Conservation (phyloP, 2,888 invertebrate genomes). For the Embidobia sp. region DNA sequence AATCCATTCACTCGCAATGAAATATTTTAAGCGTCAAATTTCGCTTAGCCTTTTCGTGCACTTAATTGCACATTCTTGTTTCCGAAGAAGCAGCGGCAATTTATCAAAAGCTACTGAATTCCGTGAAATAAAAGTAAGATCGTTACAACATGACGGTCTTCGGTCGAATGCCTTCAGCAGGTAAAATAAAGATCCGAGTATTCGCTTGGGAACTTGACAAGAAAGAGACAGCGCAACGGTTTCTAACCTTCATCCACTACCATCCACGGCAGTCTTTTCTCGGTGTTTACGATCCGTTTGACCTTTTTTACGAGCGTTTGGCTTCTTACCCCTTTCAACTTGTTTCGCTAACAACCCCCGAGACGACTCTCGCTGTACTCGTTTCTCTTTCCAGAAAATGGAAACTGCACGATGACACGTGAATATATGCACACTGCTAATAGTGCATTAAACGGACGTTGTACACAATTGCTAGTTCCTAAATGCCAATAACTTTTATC, state of each 20-base stretch:
- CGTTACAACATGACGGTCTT: slow-evolving; percentile 12
- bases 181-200: slow-evolving; percentile 50
- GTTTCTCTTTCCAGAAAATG: slow-evolving; percentile 51
- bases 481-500: no score
- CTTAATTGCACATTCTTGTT: slow-evolving; percentile 23
- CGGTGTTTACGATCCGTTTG: slow-evolving; percentile 76
- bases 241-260: slow-evolving; percentile 70
- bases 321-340: slow-evolving; percentile 75
- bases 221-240: slow-evolving; percentile 62
- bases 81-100: background rate
- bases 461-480: no score
- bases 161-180: slow-evolving; percentile 30
- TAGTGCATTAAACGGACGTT: slow-evolving; percentile 18
- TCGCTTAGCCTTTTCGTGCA: background rate
- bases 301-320: slow-evolving; percentile 77
- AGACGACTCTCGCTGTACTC: slow-evolving; percentile 62
- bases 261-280: slow-evolving; percentile 69
- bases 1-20: background rate
- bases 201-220: slow-evolving; percentile 33
- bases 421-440: slow-evolving; percentile 37
- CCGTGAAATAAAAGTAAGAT: slow-evolving; percentile 23
- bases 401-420: slow-evolving; percentile 34
- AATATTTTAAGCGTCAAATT: background rate
- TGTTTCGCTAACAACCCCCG: slow-evolving; percentile 74
- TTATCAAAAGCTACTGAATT: slow-evolving; percentile 15